Percentiles rank a stretch among this genome's conserved stretches.
phyloP scores from a whole-genome alignment of 1,140 invertebrate species.

The Aleiodes sp. region DNA sequence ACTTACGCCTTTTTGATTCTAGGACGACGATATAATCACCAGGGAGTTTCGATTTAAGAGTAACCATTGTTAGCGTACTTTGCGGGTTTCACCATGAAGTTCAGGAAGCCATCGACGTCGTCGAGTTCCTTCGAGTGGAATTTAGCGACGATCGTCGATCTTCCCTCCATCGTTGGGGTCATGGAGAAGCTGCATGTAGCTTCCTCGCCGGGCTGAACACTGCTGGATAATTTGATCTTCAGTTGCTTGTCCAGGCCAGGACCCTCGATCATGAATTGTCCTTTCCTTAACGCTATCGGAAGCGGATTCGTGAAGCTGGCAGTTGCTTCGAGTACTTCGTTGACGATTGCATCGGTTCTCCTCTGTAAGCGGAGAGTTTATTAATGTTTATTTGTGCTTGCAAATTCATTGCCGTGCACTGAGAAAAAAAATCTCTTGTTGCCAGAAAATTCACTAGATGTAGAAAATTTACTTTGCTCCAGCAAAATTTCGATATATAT shows the following conservation, averaged over 20 bases:
- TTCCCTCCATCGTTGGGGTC: conserved; percentile 75
- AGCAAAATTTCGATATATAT: no score
- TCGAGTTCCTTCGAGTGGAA: conserved; percentile 83
- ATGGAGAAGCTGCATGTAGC: conserved; percentile 77
- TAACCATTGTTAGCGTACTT: conserved; percentile 17
- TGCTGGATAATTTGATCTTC: conserved; percentile 74
- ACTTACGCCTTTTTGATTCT: no score
- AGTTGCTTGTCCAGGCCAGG: conserved; percentile 78
- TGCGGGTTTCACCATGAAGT: conserved; percentile 32
- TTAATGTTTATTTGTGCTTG: conserved; percentile 16
- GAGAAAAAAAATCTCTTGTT: no score
- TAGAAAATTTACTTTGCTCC: no score
- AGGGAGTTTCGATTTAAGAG: no score
- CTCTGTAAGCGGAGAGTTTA: conserved; percentile 60
- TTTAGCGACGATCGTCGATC: conserved; percentile 80
- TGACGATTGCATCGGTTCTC: conserved; percentile 71
- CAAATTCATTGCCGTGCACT: conserved; percentile 10
- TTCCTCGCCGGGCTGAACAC: conserved; percentile 71
- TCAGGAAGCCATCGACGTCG: conserved; percentile 81
- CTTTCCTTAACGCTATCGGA: conserved; percentile 77
- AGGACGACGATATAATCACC: no score
- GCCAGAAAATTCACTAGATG: no score
- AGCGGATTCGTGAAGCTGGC: conserved; percentile 86
- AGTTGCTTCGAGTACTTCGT: conserved; percentile 72
- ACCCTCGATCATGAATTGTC: conserved; percentile 82